Evolutionary conservation across 2,113 vertebrate genomes (phyloP).

Genomic region (Aptenodytes forsteri): DNA sequence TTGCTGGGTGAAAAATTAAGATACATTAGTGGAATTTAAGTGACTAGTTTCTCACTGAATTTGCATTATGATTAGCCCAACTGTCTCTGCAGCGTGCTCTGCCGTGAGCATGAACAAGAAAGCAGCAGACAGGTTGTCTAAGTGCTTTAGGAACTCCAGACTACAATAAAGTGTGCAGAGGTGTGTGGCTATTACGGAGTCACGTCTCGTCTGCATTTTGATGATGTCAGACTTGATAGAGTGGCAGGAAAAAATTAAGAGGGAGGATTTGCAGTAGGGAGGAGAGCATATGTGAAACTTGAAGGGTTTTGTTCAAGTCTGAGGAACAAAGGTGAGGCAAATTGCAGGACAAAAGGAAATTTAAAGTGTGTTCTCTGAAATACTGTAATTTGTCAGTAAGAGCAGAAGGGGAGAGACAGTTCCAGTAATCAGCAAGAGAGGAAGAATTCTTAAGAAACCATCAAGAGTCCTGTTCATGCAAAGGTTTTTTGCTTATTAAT

Average conservation of each 20-base stretch:
- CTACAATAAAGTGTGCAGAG: neutral
- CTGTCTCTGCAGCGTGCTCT: neutral
- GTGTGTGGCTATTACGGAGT: neutral
- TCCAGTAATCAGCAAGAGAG: neutral
- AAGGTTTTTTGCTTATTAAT: neutral
- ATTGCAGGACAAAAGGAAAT: neutral
- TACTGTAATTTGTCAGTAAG: neutral
- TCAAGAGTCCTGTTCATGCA: neutral
- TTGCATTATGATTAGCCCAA: slow-evolving; percentile 24
- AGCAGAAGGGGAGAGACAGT: neutral
- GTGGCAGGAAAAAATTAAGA: neutral
- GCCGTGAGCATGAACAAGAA: neutral
- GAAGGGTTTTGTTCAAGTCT: neutral
- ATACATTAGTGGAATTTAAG: slow-evolving; percentile 50
- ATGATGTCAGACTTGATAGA: neutral
- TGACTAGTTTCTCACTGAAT: slow-evolving; percentile 11
- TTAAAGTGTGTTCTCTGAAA: neutral
- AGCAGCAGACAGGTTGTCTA: neutral
- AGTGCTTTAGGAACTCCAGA: neutral
- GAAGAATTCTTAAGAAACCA: neutral
- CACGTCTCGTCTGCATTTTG: neutral
- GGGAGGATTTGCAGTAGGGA: neutral
- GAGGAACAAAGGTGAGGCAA: neutral
- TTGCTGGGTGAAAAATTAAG: slow-evolving; percentile 64
- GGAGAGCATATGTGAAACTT: neutral